Conservation (phyloP, 2,797 vertebrate genomes). For the Cynodonichthys magdalenae region DNA sequence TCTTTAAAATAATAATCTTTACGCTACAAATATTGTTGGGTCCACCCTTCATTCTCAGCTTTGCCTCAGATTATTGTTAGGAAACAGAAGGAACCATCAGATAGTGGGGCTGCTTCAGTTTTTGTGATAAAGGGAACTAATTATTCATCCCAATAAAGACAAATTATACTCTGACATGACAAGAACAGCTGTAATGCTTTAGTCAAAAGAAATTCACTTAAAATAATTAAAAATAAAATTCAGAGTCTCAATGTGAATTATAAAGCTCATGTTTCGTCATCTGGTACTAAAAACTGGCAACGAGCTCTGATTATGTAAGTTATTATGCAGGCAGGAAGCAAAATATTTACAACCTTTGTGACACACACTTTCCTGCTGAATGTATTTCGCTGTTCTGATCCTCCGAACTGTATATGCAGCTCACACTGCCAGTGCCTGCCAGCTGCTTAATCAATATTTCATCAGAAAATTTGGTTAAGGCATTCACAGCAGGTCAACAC, state of each 20-base stretch:
- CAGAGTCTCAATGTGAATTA: background rate
- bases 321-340: slow-evolving; percentile 1
- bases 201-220: background rate
- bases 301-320: background rate
- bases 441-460: slow-evolving; percentile 32
- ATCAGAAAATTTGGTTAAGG: slow-evolving; percentile 19
- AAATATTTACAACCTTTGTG: slow-evolving; percentile 16
- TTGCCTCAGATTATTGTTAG: background rate
- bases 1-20: background rate
- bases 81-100: slow-evolving; percentile 19
- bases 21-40: background rate
- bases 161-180: slow-evolving; percentile 5
- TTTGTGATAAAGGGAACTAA: slow-evolving; percentile 25
- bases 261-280: slow-evolving; percentile 1
- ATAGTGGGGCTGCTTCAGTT: slow-evolving; percentile 11
- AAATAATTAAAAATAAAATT: background rate
- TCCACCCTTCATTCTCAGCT: background rate
- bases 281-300: background rate
- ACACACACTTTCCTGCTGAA: background rate
- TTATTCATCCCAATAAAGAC: slow-evolving; percentile 2
- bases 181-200: background rate
- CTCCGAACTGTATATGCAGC: slow-evolving; percentile 9
- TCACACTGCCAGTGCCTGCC: slow-evolving; percentile 6
- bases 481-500: slow-evolving; percentile 32
- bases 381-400: background rate